Base-by-base conservation (phyloP, 1,140 invertebrate genomes). In the Drosophila pandora region DNA sequence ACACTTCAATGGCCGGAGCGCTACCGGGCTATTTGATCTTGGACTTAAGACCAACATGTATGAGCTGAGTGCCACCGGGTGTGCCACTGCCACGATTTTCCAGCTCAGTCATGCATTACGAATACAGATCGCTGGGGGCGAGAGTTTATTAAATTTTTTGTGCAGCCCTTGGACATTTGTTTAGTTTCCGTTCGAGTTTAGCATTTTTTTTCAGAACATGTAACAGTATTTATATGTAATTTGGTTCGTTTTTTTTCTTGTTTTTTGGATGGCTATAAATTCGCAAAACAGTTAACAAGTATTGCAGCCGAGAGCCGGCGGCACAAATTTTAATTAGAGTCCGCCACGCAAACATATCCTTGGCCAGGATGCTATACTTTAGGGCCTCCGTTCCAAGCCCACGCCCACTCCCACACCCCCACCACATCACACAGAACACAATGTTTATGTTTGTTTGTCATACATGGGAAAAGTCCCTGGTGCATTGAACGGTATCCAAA, bases 381-480 rank as follows among this genome's bases (percentile, higher is more conserved):
- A 69, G 60, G 70, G 74, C 78, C 83, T 88, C 79, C 56, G 50
- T 76, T 83, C 75, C 79, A 72, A 63, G 12, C 9, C 10, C 34
- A n/a, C 34, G 0, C 9, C 34, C 34, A n/a, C 34, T 8, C 1
- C 34, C 34, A n/a, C 12, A 12, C 9, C 34, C 34, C 34, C 9
- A 10, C 34, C 6, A 25, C 25, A 25, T 6, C 25, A 28, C 25
- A 37, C 34, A 37, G 9, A 37, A 87, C 82, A 85, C 82, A 85
- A 76, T 85, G 82, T 85, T 83, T 82, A 88, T 85, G 82, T 88
- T 82, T 85, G 82, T 82, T 85, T 85, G 82, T 85, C 82, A 85
- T 85, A 85, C 82, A 85, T 88, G 48, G 78, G 10, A 75, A 30
- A 52, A 76, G 79, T 85, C 83, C 70, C 82, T 52, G 70, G 82